Conservation (phyloP, 2,888 invertebrate genomes). For the Drosophila hamatofila region DNA sequence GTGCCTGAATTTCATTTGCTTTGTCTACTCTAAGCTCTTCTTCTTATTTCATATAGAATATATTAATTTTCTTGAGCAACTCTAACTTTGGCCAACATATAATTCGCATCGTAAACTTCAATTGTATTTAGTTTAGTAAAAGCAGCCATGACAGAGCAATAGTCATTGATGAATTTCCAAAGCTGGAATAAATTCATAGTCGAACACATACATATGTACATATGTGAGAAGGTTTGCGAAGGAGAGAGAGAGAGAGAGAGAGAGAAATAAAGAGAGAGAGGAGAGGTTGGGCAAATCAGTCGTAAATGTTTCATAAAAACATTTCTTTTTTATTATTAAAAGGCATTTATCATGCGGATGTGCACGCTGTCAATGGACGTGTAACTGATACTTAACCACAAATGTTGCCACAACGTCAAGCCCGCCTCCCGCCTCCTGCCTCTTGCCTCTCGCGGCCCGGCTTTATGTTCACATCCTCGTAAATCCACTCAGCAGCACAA, state of each 20-base stretch:
- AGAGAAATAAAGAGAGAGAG: neutral
- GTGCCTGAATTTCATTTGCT: too few species aligned
- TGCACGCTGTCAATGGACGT: constrained; percentile 66
- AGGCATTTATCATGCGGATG: constrained; percentile 75
- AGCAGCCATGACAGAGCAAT: constrained; percentile 14
- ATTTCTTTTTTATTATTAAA: constrained; percentile 72
- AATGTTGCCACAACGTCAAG: constrained; percentile 71
- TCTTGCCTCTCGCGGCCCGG: neutral
- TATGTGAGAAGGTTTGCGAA: neutral
- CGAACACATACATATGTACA: neutral
- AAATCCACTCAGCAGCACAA: constrained; percentile 68
- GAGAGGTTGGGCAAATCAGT: constrained; percentile 1
- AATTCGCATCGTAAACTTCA: too few species aligned
- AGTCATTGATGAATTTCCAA: constrained; percentile 3
- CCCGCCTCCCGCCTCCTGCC: constrained; percentile 3
- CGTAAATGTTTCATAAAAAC: constrained; percentile 40
- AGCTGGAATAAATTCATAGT: constrained; percentile 7
- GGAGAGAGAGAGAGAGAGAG: neutral
- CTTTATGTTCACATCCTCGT: constrained; percentile 54
- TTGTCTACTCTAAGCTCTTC: too few species aligned
- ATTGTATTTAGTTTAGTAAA: constrained; percentile 1
- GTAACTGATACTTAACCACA: constrained; percentile 74
- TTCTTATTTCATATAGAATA: neutral
- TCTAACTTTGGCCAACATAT: too few species aligned
- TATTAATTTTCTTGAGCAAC: neutral